Evolutionary conservation across 1,140 invertebrate genomes (phyloP).

Genomic region (Melanaphis sacchari): DNA sequence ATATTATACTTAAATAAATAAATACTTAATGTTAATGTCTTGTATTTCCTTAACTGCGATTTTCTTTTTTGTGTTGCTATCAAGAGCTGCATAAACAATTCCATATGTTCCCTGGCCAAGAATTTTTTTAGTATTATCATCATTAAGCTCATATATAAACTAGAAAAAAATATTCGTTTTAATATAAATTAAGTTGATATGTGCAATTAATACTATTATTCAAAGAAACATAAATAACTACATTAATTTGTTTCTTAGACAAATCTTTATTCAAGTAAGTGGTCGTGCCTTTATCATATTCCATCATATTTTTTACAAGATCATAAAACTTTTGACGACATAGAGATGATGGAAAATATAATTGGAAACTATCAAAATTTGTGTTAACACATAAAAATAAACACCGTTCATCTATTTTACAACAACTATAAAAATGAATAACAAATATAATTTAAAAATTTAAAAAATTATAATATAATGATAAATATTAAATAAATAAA

Average conservation of each 20-base stretch:
- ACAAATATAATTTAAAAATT: background rate
- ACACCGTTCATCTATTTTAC: conserved; percentile 94
- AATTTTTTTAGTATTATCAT: conserved; percentile 83
- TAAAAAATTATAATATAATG: background rate
- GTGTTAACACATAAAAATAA: conserved; percentile 97
- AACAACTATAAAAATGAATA: conserved; percentile 71
- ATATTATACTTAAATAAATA: background rate
- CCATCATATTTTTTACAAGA: conserved; percentile 81
- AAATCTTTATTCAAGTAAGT: conserved; percentile 80
- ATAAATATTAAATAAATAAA: background rate
- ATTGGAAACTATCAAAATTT: conserved; percentile 98
- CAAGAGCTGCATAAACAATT: conserved; percentile 91
- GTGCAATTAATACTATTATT: background rate
- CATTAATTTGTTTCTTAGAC: conserved; percentile 74
- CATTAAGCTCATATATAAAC: conserved; percentile 97
- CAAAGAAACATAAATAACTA: conserved; percentile 61
- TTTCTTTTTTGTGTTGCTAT: conserved; percentile 92
- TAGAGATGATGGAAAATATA: conserved; percentile 90
- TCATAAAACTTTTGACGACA: conserved; percentile 86
- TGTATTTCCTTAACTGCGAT: conserved; percentile 99
- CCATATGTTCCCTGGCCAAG: conserved; percentile 97
- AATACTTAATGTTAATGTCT: conserved; percentile 88
- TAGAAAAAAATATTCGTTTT: conserved; percentile 65
- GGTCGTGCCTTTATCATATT: conserved; percentile 83
- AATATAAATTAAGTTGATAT: background rate